Evolutionary conservation across 2,797 vertebrate species (phyloP), one percentile per base, ranked within the genome.

Genomic region (Lophotriccus pileatus): DNA sequence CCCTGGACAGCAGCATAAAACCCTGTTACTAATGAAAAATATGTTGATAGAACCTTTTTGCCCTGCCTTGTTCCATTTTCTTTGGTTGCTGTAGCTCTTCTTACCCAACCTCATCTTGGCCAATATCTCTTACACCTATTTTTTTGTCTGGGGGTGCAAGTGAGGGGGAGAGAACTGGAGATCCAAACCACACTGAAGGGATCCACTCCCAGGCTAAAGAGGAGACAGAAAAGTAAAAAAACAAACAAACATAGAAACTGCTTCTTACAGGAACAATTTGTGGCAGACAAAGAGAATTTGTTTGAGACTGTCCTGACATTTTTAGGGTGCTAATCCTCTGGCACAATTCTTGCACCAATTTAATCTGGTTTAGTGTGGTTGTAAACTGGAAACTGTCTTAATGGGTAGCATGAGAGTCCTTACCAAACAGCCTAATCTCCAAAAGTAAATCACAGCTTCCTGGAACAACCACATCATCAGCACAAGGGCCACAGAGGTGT

Each of bases 361-460:
- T 70, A 62, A 60, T 69, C 63, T 49, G 44, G 39, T 64, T 89
- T 56, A 47, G 9, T 27, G 5, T 7, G 47, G 59, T 18, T 52
- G 47, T 58, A 81, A 55, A 10, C 50, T 89, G 49, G 80, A 92
- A 95, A 68, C 6, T 3, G 0, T 58, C 41, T 47, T 58, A 56
- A 46, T 30, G n/a, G 46, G 16, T 36, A 43, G 14, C 49, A 68
- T 14, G n/a, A 72, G 39, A 93, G 80, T 84, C 84, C 27, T 94
- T 30, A 72, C 60, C 75, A 87, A 89, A 92, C 63, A 91, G 50
- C 64, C 80, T 92, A 69, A 89, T 47, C 68, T 92, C 84, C 63
- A 70, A 62, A 95, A 87, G 46, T 37, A 87, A 93, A 91, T 30
- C 66, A 16, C 28, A 53, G 80, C 77, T 96, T 97, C 96, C 95